A percentile compares a stretch with the other conserved stretches of the same genome.
These are phyloP conservation scores for Leontocebus nigricollis DNA, from an alignment of 2,797 vertebrate genomes.

Conservation along the genomic window DNA sequence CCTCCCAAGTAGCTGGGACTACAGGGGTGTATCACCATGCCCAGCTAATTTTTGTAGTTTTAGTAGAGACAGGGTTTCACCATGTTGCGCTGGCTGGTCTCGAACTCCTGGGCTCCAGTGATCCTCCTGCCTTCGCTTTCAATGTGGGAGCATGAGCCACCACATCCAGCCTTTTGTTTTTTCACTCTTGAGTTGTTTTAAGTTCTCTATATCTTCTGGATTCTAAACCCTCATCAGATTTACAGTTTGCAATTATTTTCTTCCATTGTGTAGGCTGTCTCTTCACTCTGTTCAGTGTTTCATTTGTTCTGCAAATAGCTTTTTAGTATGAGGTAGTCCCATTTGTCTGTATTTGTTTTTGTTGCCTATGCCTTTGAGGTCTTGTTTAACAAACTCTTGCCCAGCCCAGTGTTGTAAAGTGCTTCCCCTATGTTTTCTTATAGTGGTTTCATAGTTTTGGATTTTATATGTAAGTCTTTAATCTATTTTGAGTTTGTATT, in stretches of 20 bases:
- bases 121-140: background rate
- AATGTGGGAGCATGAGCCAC: background rate
- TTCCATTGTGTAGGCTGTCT: background rate
- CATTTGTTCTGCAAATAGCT: background rate
- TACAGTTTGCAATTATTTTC: background rate
- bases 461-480: background rate
- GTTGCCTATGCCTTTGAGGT: background rate
- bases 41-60: background rate
- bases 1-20: background rate
- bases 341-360: background rate
- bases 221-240: background rate
- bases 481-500: background rate
- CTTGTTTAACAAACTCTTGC: background rate
- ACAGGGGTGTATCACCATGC: background rate
- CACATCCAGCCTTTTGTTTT: background rate
- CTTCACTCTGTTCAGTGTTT: background rate
- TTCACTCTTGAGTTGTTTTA: background rate
- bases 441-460: background rate
- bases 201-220: background rate
- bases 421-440: background rate
- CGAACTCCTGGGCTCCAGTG: background rate
- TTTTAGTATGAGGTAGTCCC: background rate
- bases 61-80: background rate
- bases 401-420: background rate
- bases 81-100: background rate